Evolutionary conservation across 2,113 vertebrate species (phyloP).

Genomic region (Dipodomys merriami): DNA sequence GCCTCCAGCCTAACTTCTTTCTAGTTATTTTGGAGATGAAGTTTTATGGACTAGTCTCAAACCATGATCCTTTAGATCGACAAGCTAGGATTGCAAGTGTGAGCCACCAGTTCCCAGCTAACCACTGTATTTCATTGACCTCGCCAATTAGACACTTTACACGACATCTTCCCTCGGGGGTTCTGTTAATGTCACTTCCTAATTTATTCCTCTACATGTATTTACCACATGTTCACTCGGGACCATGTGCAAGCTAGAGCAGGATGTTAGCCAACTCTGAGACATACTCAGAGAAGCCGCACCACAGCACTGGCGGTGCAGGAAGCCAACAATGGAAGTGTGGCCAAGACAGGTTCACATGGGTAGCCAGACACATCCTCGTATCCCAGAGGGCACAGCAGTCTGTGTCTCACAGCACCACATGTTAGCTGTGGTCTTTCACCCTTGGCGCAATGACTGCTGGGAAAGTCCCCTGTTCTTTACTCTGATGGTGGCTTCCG

Average conservation of each 20-base stretch:
- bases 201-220: neutral
- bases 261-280: neutral
- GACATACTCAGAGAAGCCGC: neutral
- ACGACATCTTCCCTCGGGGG: neutral
- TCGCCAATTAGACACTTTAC: neutral
- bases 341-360: too few relatives aligned
- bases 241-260: neutral
- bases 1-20: too few relatives aligned
- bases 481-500: neutral
- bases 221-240: neutral
- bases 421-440: neutral
- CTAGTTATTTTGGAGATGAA: too few relatives aligned
- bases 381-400: neutral
- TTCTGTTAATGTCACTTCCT: neutral
- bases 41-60: too few relatives aligned
- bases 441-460: neutral
- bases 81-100: too few relatives aligned
- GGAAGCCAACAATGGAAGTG: neutral
- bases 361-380: too few relatives aligned
- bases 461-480: neutral
- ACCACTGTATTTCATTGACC: neutral
- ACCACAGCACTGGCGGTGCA: neutral
- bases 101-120: neutral
- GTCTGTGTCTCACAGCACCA: neutral
- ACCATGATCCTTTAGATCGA: too few relatives aligned